Percentiles rank a stretch among this genome's conserved stretches.
phyloP scores from a whole-genome alignment of 2,888 invertebrate genomes.

The Aphodius sticticus region DNA sequence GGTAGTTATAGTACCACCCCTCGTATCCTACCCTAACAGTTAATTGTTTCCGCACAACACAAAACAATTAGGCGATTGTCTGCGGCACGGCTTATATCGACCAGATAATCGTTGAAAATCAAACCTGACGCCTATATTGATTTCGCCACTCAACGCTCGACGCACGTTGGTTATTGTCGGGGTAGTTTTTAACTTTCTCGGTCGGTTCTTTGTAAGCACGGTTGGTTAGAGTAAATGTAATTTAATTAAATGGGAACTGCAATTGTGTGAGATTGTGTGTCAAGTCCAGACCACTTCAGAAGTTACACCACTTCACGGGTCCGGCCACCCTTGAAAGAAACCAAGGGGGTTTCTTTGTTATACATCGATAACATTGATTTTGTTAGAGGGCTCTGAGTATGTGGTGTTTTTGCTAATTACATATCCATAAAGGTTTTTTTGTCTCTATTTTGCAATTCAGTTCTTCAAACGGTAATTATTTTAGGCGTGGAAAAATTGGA shows the following conservation, averaged over 20 bases:
- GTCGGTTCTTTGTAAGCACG: neutral
- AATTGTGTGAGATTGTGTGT: neutral
- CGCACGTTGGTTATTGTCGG: neutral
- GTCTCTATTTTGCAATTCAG: too few relatives aligned
- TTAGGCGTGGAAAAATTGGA: too few relatives aligned
- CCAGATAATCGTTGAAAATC: neutral
- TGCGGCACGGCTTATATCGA: neutral
- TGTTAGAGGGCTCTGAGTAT: neutral
- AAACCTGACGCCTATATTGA: neutral
- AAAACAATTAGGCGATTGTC: neutral
- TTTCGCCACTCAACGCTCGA: neutral
- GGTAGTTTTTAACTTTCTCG: neutral
- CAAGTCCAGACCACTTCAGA: neutral
- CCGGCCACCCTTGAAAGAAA: neutral
- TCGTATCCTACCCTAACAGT: neutral
- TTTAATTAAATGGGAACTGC: neutral
- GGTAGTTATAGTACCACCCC: neutral
- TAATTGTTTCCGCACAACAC: neutral
- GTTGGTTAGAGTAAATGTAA: neutral
- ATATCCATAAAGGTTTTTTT: too few relatives aligned
- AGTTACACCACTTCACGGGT: neutral
- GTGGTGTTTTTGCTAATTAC: too few relatives aligned
- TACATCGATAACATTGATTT: slow-evolving; percentile 4
- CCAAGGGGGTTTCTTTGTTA: neutral
- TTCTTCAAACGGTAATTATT: too few relatives aligned